Conservation (phyloP, 2,888 invertebrate genomes). For the Empis stercorea region DNA sequence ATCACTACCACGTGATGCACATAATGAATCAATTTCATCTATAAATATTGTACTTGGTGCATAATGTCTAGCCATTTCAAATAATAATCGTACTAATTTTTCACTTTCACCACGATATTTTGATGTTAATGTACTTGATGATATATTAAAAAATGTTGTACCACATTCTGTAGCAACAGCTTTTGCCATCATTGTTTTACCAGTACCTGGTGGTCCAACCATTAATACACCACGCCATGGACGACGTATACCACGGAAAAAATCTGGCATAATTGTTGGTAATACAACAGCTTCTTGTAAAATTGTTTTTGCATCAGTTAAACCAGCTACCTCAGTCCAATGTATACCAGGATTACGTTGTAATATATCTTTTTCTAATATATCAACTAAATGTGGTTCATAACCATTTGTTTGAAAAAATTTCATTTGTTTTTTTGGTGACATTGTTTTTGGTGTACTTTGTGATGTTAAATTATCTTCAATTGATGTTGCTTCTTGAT, state of each 20-base stretch:
- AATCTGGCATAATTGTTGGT: constrained; percentile 77
- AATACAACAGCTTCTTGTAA: constrained; percentile 77
- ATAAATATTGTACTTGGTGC: constrained; percentile 84
- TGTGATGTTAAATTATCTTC: constrained; percentile 33
- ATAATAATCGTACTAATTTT: constrained; percentile 70
- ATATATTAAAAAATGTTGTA: constrained; percentile 79
- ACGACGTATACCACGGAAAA: constrained; percentile 72
- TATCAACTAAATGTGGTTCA: constrained; percentile 65
- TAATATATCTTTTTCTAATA: constrained; percentile 71
- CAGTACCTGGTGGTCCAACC: constrained; percentile 49
- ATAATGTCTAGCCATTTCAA: constrained; percentile 81
- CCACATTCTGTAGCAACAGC: constrained; percentile 84
- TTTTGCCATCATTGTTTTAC: constrained; percentile 70
- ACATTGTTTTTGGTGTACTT: constrained; percentile 29
- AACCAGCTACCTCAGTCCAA: constrained; percentile 65
- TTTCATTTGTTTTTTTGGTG: constrained; percentile 26
- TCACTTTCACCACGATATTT: constrained; percentile 88
- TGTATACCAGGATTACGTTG: constrained; percentile 70
- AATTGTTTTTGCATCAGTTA: constrained; percentile 62
- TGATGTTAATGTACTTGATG: constrained; percentile 73
- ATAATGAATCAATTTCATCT: constrained; percentile 80
- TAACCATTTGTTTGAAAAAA: constrained; percentile 48
- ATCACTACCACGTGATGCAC: constrained; percentile 67
- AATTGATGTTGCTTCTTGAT: constrained; percentile 35
- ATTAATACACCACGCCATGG: constrained; percentile 50